A percentile compares a stretch with the other conserved stretches of the same genome.
Evolutionary conservation across 2,888 invertebrate genomes (phyloP).

Genomic region (Patella depressa): DNA sequence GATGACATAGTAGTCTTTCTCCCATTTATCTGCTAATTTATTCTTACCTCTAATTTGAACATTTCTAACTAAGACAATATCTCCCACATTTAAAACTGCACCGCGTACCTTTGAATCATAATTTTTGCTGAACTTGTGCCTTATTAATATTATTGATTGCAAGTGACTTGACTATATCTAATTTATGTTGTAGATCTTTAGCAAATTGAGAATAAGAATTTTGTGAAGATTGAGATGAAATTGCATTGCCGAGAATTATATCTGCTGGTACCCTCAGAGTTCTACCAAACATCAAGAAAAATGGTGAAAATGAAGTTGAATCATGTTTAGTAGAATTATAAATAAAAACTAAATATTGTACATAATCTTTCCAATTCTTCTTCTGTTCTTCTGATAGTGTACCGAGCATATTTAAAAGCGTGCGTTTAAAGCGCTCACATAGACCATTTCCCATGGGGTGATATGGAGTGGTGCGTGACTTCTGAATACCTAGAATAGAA

Average conservation of each 20-base stretch:
- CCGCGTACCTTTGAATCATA: slow-evolving; percentile 19
- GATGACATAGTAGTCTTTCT: too few species aligned
- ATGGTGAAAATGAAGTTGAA: slow-evolving; percentile 28
- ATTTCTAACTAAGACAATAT: slow-evolving; percentile 14
- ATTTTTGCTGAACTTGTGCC: slow-evolving; percentile 17
- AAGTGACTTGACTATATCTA: slow-evolving; percentile 1
- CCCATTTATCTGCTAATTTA: too few species aligned
- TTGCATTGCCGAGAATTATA: slow-evolving; percentile 18
- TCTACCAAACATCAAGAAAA: slow-evolving; percentile 34
- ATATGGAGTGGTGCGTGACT: slow-evolving; percentile 33
- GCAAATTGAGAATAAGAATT: slow-evolving; percentile 6
- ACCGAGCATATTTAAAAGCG: slow-evolving; percentile 30
- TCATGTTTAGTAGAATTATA: slow-evolving; percentile 34
- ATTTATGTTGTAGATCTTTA: background rate
- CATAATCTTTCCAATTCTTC: slow-evolving; percentile 24
- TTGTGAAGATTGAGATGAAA: background rate
- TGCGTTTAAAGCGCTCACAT: slow-evolving; percentile 32
- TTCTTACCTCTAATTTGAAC: background rate
- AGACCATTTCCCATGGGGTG: slow-evolving; percentile 27
- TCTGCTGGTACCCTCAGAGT: slow-evolving; percentile 33
- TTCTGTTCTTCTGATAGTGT: slow-evolving; percentile 29
- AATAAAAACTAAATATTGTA: slow-evolving; percentile 22
- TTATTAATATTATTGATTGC: slow-evolving; percentile 4
- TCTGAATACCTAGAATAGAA: slow-evolving; percentile 19
- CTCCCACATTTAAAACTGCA: slow-evolving; percentile 14